phyloP scores from a whole-genome alignment of 2,888 invertebrate genomes.

The Diaperis boleti region DNA sequence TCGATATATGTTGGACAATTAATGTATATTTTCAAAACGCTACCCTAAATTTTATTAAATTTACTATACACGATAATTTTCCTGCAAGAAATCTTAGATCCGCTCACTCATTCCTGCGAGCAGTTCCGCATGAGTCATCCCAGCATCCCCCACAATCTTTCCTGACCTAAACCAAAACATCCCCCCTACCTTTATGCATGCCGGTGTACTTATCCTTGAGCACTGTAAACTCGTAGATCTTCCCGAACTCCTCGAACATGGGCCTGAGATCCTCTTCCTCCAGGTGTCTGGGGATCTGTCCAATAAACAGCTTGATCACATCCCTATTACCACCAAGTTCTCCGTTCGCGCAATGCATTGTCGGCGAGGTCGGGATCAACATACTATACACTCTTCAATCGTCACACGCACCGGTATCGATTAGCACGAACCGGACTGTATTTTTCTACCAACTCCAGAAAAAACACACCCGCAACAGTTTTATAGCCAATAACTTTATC shows the following conservation, averaged over 20 bases:
- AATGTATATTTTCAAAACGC: too few species aligned
- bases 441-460: conserved; percentile 23
- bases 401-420: conserved; percentile 45
- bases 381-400: conserved; percentile 53
- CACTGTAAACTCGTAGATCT: conserved; percentile 94
- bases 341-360: conserved; percentile 51
- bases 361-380: conserved; percentile 65
- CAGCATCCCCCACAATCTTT: too few species aligned
- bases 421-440: conserved; percentile 40
- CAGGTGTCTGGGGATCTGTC: conserved; percentile 91
- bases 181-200: conserved; percentile 94
- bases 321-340: conserved; percentile 58
- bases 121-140: background rate
- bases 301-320: conserved; percentile 89
- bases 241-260: conserved; percentile 93
- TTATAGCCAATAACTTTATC: conserved; percentile 37
- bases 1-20: too few species aligned
- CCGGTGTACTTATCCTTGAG: conserved; percentile 96
- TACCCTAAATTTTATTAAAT: too few species aligned
- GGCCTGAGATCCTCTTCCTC: conserved; percentile 90
- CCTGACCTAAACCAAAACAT: too few species aligned
- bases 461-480: conserved; percentile 31
- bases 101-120: too few species aligned
- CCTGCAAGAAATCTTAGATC: too few species aligned
- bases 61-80: too few species aligned